Percentiles rank a stretch among this genome's conserved stretches.
phyloP scores from a whole-genome alignment of 2,113 vertebrate species.

The Aviceda subcristata region DNA sequence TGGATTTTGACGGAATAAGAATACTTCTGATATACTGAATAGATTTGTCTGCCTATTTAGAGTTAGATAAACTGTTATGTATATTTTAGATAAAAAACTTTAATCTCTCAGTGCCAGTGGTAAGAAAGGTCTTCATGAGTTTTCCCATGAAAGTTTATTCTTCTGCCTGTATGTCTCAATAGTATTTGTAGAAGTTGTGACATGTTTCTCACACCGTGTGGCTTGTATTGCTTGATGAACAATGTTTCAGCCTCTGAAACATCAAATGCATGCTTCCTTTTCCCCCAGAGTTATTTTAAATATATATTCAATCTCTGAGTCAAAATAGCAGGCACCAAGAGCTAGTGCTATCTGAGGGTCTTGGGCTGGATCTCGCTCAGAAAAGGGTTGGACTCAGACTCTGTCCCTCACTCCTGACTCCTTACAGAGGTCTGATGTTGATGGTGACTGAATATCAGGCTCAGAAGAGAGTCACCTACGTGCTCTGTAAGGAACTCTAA shows the following conservation, averaged over 20 bases:
- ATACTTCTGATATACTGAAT: not conserved
- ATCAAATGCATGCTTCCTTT: not conserved
- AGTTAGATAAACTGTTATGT: not conserved
- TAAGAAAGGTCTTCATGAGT: not conserved
- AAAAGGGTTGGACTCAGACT: not conserved
- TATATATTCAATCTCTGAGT: not conserved
- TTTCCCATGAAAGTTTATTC: not conserved
- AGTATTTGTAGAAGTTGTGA: not conserved
- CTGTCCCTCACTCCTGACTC: not conserved
- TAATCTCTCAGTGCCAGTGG: not conserved
- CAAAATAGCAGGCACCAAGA: not conserved
- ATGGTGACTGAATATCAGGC: not conserved
- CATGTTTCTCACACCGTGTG: not conserved
- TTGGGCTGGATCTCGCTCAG: fast-evolving
- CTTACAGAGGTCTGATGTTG: not conserved
- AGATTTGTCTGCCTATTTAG: not conserved
- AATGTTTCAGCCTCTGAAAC: not conserved
- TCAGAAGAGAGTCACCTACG: not conserved
- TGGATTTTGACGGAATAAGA: not conserved
- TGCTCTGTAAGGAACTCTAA: not conserved
- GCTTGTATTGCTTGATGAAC: not conserved
- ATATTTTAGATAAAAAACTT: not conserved
- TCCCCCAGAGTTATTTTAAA: not conserved
- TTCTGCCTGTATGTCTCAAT: not conserved
- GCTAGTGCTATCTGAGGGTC: fast-evolving